phyloP scores from a whole-genome alignment of 2,888 invertebrate species.

The Morpho achilles region DNA sequence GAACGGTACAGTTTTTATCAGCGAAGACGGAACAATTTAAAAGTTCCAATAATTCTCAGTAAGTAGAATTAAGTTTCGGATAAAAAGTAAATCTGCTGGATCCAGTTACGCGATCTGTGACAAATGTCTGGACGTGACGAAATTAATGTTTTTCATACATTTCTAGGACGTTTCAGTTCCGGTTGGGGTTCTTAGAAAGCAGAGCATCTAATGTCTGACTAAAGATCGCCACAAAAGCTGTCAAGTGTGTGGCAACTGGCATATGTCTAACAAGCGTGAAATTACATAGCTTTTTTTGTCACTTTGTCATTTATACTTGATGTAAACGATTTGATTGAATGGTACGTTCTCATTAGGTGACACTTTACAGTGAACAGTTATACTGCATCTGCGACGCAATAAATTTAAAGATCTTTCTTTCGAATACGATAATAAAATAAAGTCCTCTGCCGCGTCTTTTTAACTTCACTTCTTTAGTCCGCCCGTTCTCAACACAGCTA shows the following conservation, averaged over 20 bases:
- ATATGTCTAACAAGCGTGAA: constrained; percentile 10
- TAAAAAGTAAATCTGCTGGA: constrained; percentile 9
- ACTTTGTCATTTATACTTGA: background rate
- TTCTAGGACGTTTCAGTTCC: constrained; percentile 9
- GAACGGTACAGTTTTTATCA: constrained; percentile 1
- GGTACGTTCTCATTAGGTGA: too few species aligned
- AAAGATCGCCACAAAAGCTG: background rate
- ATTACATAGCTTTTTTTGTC: constrained; percentile 5
- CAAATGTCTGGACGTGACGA: constrained; percentile 13
- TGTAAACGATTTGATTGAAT: background rate
- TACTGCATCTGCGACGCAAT: too few species aligned
- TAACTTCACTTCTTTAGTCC: too few species aligned
- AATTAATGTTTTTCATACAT: constrained; percentile 12
- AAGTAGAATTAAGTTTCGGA: background rate
- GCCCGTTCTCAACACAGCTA: too few species aligned
- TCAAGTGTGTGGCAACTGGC: background rate
- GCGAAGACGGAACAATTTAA: constrained; percentile 1
- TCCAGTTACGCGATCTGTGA: constrained; percentile 4
- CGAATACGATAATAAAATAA: too few species aligned
- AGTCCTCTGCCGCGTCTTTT: too few species aligned
- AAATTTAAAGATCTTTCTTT: too few species aligned
- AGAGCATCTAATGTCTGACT: too few species aligned
- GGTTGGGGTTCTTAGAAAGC: constrained; percentile 7
- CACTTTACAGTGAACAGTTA: too few species aligned
- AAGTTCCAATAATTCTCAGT: background rate